These are phyloP conservation scores for Bubo bubo DNA, from an alignment of 2,113 vertebrate genomes.

Conservation along the genomic window DNA sequence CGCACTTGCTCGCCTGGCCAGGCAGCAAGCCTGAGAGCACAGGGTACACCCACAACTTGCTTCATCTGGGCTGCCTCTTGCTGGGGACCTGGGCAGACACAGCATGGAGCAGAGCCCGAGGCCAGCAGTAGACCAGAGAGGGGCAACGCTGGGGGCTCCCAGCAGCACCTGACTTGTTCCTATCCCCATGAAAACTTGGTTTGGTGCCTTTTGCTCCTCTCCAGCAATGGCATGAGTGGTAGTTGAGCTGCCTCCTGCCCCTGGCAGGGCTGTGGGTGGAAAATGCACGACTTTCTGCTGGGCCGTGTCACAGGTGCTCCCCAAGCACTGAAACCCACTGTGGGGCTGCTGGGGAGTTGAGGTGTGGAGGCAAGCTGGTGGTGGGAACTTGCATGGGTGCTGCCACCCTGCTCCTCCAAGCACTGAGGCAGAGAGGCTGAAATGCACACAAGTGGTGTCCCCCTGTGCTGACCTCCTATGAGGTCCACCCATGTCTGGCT, in stretches of 20 bases:
- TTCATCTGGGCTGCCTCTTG: not conserved
- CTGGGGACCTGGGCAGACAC: not conserved
- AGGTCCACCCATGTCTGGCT: not conserved
- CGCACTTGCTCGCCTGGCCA: not conserved
- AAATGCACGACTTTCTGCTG: not conserved
- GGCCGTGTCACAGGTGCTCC: not conserved
- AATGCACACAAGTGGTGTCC: not conserved
- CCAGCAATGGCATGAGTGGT: not conserved
- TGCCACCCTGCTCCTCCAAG: not conserved
- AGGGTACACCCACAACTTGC: accelerated
- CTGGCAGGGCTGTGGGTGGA: not conserved
- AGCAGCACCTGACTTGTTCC: not conserved
- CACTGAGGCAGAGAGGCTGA: not conserved
- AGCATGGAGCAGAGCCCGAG: not conserved
- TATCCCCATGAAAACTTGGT: not conserved
- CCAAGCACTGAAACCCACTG: not conserved
- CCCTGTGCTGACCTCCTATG: not conserved
- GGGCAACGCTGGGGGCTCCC: not conserved
- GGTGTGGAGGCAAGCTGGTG: not conserved
- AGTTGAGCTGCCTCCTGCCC: not conserved
- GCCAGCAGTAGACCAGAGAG: not conserved
- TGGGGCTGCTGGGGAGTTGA: not conserved
- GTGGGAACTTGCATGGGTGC: not conserved
- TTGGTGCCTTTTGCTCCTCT: not conserved
- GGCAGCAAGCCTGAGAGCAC: accelerated